A percentile compares a stretch with the other conserved stretches of the same genome.
These are phyloP conservation scores for Lordiphosa mommai DNA, from an alignment of 1,140 invertebrate species.

Conservation along the genomic window DNA sequence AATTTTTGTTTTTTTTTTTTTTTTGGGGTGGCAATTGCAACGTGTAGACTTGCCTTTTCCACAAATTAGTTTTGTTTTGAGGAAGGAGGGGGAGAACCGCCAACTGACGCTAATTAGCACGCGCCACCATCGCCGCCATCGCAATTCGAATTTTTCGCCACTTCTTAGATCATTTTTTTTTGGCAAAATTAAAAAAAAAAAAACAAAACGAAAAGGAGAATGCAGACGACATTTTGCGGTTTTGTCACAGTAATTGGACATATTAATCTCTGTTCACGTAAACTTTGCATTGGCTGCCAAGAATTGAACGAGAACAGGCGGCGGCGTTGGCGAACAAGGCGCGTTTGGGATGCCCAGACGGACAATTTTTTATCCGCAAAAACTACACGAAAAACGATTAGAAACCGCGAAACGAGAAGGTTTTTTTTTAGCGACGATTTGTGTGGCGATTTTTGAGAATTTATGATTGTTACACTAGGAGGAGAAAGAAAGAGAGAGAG, in stretches of 20 bases:
- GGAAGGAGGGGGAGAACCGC: slow-evolving; percentile 20
- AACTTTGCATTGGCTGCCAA: slow-evolving; percentile 37
- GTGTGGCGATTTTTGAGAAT: no score
- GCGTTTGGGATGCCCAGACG: slow-evolving; percentile 39
- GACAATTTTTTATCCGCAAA: slow-evolving; percentile 44
- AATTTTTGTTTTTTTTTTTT: slow-evolving; percentile 17
- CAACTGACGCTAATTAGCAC: slow-evolving; percentile 76
- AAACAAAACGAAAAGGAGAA: slow-evolving; percentile 44
- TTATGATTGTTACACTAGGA: no score
- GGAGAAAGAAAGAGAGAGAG: no score
- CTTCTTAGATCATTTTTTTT: slow-evolving; percentile 65
- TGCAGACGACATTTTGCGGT: slow-evolving; percentile 77
- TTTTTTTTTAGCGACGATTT: no score
- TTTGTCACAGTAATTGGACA: slow-evolving; percentile 80
- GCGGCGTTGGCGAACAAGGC: slow-evolving; percentile 12
- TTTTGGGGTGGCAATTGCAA: slow-evolving; percentile 30
- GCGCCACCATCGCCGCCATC: slow-evolving; percentile 52
- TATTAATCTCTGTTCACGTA: slow-evolving; percentile 79
- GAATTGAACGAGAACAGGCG: slow-evolving; percentile 4
- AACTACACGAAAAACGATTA: no score
- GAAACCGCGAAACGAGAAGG: no score
- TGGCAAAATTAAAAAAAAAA: slow-evolving; percentile 35
- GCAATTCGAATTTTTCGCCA: slow-evolving; percentile 35
- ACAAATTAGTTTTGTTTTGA: slow-evolving; percentile 73
- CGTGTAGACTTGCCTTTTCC: slow-evolving; percentile 47